Evolutionary conservation across 2,888 invertebrate species (phyloP).

Genomic region (Troides oblongomaculatus): DNA sequence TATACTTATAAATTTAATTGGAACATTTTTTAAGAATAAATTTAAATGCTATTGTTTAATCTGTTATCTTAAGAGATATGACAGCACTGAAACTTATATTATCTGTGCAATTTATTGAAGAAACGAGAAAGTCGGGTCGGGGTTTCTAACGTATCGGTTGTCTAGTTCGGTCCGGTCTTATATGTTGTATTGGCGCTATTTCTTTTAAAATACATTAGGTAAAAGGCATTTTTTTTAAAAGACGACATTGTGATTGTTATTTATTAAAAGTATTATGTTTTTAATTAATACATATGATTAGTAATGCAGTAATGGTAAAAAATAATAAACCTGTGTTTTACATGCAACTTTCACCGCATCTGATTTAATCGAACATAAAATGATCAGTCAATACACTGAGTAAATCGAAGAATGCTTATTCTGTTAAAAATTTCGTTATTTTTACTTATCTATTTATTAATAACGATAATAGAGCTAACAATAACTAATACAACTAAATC

Average conservation of each 20-base stretch:
- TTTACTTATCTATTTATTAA: background rate
- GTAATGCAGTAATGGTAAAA: conserved; percentile 25
- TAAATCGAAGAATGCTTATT: conserved; percentile 10
- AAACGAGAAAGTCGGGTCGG: conserved; percentile 1
- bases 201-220: conserved; percentile 26
- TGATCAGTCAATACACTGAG: conserved; percentile 14
- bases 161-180: conserved; percentile 14
- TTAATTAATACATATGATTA: conserved; percentile 6
- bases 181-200: conserved; percentile 28
- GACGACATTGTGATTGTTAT: conserved; percentile 7
- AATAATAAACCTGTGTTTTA: conserved; percentile 32
- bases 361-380: conserved; percentile 29
- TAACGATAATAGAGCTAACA: background rate
- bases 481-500: background rate
- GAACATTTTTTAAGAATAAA: too few relatives aligned
- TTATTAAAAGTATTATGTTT: background rate
- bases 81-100: background rate
- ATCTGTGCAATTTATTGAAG: conserved; percentile 14
- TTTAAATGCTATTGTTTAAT: background rate
- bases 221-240: conserved; percentile 10
- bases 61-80: background rate
- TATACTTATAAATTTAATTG: too few relatives aligned
- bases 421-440: background rate
- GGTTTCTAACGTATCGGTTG: conserved; percentile 5
- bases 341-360: conserved; percentile 55